Evolutionary conservation across 37 sponge, comb jelly and placozoan species (phyloP).

Genomic region (Cliona cf. orientalis): DNA sequence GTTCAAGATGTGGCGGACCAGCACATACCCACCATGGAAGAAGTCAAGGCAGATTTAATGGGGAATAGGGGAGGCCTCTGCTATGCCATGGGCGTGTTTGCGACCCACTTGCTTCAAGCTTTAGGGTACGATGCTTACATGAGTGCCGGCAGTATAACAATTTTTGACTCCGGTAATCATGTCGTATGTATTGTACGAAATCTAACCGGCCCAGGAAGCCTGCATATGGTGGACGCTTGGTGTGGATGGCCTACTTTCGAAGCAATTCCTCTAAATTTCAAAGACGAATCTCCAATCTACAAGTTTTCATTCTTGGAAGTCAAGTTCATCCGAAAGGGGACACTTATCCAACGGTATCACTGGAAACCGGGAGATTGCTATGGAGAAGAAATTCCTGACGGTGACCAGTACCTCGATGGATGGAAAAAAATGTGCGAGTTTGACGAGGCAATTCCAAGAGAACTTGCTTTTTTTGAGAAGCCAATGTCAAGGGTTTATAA

Average conservation of each 20-base stretch:
- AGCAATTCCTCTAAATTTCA: conserved; percentile 56
- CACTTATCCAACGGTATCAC: too few species aligned
- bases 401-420: too few species aligned
- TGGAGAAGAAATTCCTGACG: neutral
- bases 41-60: conserved; percentile 39
- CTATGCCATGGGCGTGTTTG: conserved; percentile 42
- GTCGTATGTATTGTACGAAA: conserved; percentile 20
- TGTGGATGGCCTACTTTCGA: conserved; percentile 56
- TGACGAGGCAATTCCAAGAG: neutral
- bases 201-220: neutral
- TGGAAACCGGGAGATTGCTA: too few species aligned
- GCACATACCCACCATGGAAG: conserved; percentile 32
- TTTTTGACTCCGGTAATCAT: conserved; percentile 24
- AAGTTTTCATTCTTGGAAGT: conserved; percentile 42
- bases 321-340: conserved; percentile 43
- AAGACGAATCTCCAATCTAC: conserved; percentile 50
- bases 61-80: conserved; percentile 57
- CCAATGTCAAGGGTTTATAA: conserved; percentile 6
- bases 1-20: too few species aligned
- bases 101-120: conserved; percentile 46
- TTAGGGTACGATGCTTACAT: conserved; percentile 31
- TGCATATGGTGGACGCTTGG: conserved; percentile 44
- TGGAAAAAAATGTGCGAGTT: neutral
- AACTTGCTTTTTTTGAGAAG: neutral
- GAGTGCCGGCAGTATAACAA: neutral